Evolutionary conservation across 2,113 vertebrate genomes (phyloP).

Genomic region (Globicephala melas): DNA sequence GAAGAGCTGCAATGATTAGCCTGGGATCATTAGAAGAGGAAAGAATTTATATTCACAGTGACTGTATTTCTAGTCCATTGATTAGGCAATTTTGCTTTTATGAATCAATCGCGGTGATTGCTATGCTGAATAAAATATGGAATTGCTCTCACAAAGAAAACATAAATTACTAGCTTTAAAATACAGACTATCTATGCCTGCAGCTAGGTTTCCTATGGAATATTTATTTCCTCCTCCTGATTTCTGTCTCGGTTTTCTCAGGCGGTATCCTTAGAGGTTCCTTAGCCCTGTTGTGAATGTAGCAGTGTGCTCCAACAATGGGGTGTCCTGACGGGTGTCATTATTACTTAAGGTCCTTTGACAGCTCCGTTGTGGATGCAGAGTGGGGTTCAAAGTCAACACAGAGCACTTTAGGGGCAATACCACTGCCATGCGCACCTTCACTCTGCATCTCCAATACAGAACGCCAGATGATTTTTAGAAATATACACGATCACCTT

Average conservation of each 20-base stretch:
- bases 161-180: constrained; percentile 3
- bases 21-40: constrained; percentile 49
- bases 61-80: constrained; percentile 58
- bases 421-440: neutral
- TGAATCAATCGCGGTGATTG: constrained; percentile 51
- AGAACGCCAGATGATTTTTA: neutral
- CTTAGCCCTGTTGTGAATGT: neutral
- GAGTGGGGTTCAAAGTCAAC: neutral
- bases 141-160: constrained; percentile 25
- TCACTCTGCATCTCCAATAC: neutral
- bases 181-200: neutral
- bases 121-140: constrained; percentile 40
- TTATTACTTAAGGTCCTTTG: neutral
- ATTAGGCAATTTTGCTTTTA: constrained; percentile 59
- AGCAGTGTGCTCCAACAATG: neutral
- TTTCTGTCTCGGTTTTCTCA: neutral
- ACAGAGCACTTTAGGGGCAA: neutral
- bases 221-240: neutral
- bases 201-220: neutral
- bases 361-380: neutral
- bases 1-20: constrained; percentile 43
- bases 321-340: neutral
- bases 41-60: constrained; percentile 26
- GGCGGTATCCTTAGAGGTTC: neutral
- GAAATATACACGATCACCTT: neutral